Evolutionary conservation across 2,888 invertebrate species (phyloP).

Genomic region (Brachypalpus laphriformis): DNA sequence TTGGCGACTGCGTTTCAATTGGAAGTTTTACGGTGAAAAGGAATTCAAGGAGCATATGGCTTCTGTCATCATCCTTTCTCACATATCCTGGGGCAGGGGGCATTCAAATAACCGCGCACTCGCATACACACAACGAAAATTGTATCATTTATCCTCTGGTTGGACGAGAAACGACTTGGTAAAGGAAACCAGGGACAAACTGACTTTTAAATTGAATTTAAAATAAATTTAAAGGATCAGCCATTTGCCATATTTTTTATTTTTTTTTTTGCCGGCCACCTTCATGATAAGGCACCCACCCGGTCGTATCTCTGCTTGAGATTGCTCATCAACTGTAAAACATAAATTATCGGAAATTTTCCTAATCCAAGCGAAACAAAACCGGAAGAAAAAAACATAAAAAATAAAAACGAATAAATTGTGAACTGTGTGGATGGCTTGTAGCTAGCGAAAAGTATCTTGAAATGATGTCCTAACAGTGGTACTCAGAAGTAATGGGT

Average conservation of each 20-base stretch:
- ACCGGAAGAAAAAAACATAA: not conserved
- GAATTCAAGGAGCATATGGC: conserved; percentile 17
- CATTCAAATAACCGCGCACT: conserved; percentile 28
- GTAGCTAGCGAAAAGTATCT: not conserved
- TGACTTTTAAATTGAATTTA: conserved; percentile 43
- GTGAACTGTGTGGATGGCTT: conserved; percentile 16
- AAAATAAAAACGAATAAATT: conserved; percentile 18
- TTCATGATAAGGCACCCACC: not conserved
- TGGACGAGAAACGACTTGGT: not conserved
- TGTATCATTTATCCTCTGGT: conserved; percentile 10
- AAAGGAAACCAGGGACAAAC: not conserved
- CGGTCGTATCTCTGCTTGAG: not conserved
- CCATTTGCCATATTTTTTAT: conserved; percentile 21
- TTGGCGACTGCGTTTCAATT: conserved; percentile 71
- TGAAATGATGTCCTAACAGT: conserved; percentile 1
- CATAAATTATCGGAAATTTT: conserved; percentile 40
- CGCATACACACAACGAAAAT: not conserved
- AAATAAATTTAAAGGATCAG: conserved; percentile 40
- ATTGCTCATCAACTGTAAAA: conserved; percentile 18
- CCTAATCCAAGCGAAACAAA: conserved; percentile 24
- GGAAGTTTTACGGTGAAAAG: conserved; percentile 35
- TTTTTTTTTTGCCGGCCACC: conserved; percentile 6
- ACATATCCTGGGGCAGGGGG: conserved; percentile 1
- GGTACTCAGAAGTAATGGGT: not conserved
- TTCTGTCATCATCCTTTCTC: conserved; percentile 32